Percentiles rank a stretch among this genome's conserved stretches.
Evolutionary conservation across 2,888 invertebrate genomes (phyloP).

Genomic region (Choristoneura rosaceana): DNA sequence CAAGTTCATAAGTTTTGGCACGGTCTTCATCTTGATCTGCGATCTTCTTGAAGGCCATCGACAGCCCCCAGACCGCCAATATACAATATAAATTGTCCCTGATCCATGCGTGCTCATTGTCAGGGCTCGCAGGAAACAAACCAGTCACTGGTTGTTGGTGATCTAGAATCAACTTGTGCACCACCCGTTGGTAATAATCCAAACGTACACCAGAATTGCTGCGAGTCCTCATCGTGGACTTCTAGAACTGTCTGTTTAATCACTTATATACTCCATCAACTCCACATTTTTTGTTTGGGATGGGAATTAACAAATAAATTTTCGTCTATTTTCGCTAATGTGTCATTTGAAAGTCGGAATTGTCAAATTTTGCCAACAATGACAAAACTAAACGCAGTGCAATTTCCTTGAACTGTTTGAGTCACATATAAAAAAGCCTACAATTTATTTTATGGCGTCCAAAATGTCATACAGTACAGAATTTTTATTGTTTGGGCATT

Average conservation of each 20-base stretch:
- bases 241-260: constrained; percentile 21
- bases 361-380: constrained; percentile 47
- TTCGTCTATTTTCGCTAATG: constrained; percentile 31
- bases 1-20: constrained; percentile 98
- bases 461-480: neutral
- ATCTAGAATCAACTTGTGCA: constrained; percentile 96
- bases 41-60: constrained; percentile 99
- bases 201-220: constrained; percentile 96
- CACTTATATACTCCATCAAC: constrained; percentile 20
- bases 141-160: constrained; percentile 99
- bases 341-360: constrained; percentile 78
- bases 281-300: constrained; percentile 20
- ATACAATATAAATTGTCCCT: constrained; percentile 99
- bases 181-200: constrained; percentile 98
- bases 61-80: constrained; percentile 98
- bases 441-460: neutral
- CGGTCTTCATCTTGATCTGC: constrained; percentile 99
- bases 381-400: constrained; percentile 1
- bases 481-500: too few species aligned
- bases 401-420: neutral
- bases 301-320: constrained; percentile 21
- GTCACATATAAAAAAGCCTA: neutral
- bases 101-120: constrained; percentile 98
- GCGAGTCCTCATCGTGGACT: constrained; percentile 90
- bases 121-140: constrained; percentile 95